Conservation (phyloP, 2,113 vertebrate species). For the Jacana jacana region DNA sequence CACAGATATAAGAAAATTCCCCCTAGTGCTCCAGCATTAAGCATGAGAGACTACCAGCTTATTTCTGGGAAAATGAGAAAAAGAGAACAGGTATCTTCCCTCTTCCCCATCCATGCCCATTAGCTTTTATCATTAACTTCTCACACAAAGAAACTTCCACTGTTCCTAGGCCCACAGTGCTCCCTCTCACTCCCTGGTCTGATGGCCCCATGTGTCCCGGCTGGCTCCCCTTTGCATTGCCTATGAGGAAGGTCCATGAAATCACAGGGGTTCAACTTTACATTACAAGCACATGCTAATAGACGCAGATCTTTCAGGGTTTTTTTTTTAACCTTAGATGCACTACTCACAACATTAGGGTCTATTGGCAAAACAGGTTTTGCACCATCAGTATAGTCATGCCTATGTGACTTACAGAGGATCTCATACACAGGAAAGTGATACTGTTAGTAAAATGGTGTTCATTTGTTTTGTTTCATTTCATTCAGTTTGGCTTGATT, state of each 20-base stretch:
- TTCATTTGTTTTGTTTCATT: not conserved
- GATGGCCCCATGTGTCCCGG: not conserved
- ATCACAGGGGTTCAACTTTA: not conserved
- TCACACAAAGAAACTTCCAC: not conserved
- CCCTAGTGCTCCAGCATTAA: not conserved
- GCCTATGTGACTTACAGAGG: not conserved
- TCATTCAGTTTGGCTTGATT: not conserved
- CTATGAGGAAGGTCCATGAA: not conserved
- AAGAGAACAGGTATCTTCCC: not conserved
- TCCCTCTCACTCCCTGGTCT: not conserved
- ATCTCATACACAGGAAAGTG: not conserved
- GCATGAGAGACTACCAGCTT: not conserved
- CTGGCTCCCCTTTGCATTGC: not conserved
- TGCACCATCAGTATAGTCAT: not conserved
- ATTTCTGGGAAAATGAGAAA: not conserved
- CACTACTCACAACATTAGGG: not conserved
- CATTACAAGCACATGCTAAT: not conserved
- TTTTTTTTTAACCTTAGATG: not conserved
- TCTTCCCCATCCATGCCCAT: not conserved
- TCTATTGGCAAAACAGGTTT: not conserved
- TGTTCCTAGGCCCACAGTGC: accelerated
- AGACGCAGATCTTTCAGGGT: not conserved
- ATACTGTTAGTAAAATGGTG: not conserved
- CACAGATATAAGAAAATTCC: not conserved
- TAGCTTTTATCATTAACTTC: not conserved